Conservation (phyloP, 2,888 invertebrate genomes). For the Drosophila nr. medialis region DNA sequence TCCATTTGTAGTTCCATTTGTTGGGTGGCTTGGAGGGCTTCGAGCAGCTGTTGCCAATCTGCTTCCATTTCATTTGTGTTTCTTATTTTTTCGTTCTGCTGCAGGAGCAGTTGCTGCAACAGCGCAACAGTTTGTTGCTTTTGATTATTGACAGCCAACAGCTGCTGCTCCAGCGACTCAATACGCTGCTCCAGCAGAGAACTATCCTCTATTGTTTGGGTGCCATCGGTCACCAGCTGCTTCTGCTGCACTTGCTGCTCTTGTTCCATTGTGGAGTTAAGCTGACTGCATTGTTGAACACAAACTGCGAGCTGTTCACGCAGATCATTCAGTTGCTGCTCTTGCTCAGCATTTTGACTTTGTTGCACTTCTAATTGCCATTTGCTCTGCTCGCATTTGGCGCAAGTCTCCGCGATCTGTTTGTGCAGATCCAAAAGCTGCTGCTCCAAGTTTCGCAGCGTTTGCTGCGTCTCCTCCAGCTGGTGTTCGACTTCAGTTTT, state of each 20-base stretch:
- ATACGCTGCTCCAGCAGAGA: conserved; percentile 52
- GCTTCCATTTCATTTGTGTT: conserved; percentile 72
- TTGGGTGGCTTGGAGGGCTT: conserved; percentile 63
- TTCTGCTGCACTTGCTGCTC: conserved; percentile 6
- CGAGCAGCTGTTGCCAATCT: conserved; percentile 80
- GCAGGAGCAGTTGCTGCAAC: conserved; percentile 68
- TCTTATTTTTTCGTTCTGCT: conserved; percentile 76
- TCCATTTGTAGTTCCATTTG: conserved; percentile 67
- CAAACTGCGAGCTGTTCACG: conserved; percentile 60
- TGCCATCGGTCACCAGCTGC: conserved; percentile 3
- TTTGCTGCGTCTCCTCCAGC: conserved; percentile 39
- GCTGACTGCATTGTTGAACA: conserved; percentile 52
- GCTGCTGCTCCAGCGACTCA: conserved; percentile 54
- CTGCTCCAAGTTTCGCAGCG: conserved; percentile 48
- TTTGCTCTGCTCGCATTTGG: conserved; percentile 70
- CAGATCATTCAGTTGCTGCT: conserved; percentile 61
- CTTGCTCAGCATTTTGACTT: conserved; percentile 55
- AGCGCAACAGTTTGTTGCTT: conserved; percentile 65
- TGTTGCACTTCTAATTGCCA: conserved; percentile 66
- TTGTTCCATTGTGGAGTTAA: conserved; percentile 46
- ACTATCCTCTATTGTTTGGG: conserved; percentile 23
- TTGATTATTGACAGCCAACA: conserved; percentile 48
- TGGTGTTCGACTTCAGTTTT: conserved; percentile 35
- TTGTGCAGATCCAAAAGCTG: conserved; percentile 63
- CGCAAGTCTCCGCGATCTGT: conserved; percentile 68